Evolutionary conservation across 2,113 vertebrate species (phyloP).

Genomic region (Leptobrachium leishanense): DNA sequence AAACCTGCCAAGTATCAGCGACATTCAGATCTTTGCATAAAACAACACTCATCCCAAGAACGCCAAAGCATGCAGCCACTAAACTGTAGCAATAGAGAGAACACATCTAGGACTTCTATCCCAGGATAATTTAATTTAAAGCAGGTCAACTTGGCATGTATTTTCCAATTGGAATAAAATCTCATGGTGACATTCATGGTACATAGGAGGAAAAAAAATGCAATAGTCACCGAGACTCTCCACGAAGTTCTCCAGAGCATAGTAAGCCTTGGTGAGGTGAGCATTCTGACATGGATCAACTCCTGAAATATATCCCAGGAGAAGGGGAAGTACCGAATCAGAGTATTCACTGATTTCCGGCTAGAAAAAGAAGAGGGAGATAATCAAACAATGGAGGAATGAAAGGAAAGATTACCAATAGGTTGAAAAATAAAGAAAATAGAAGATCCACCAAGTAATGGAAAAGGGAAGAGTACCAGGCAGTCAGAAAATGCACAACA

Average conservation of each 20-base stretch:
- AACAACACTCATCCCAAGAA: too few species aligned
- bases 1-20: too few species aligned
- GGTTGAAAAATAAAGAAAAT: neutral
- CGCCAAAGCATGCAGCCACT: too few species aligned
- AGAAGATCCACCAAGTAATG: neutral
- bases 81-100: too few species aligned
- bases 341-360: constrained; percentile 73
- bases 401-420: neutral
- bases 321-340: constrained; percentile 79
- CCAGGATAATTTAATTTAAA: too few species aligned
- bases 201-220: too few species aligned
- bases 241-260: constrained; percentile 87
- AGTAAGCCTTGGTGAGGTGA: constrained; percentile 84
- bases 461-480: neutral
- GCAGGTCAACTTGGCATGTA: too few species aligned
- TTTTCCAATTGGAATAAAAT: too few species aligned
- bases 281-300: constrained; percentile 70
- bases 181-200: too few species aligned
- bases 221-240: constrained; percentile 78
- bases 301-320: constrained; percentile 76
- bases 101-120: too few species aligned
- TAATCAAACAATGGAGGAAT: neutral
- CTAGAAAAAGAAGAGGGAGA: constrained; percentile 9
- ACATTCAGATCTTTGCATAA: too few species aligned
- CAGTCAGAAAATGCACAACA: too few species aligned